phyloP scores from a whole-genome alignment of 2,888 invertebrate species.

The Brenthis hecate region DNA sequence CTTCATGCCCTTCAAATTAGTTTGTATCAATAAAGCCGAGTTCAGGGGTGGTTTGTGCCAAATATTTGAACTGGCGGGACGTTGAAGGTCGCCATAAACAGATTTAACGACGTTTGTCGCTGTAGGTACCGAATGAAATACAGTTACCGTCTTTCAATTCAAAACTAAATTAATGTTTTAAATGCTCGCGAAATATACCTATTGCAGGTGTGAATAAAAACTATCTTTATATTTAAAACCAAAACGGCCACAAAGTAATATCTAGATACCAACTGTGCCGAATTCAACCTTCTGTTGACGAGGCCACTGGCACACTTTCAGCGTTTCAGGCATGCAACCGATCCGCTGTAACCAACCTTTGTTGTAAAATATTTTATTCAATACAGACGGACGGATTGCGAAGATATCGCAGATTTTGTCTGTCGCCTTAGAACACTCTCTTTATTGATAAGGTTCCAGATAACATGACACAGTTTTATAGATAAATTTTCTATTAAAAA shows the following conservation, averaged over 20 bases:
- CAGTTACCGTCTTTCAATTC: not conserved
- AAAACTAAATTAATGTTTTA: constrained; percentile 7
- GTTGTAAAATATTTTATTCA: constrained; percentile 30
- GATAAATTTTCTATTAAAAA: constrained; percentile 17
- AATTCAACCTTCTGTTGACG: constrained; percentile 46
- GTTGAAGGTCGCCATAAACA: constrained; percentile 42
- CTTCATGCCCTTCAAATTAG: constrained; percentile 13
- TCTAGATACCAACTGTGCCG: not conserved
- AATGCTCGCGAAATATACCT: constrained; percentile 30
- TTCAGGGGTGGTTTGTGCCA: constrained; percentile 36
- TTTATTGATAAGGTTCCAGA: constrained; percentile 1
- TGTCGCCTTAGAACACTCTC: not conserved
- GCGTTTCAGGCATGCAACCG: constrained; percentile 54
- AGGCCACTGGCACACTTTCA: constrained; percentile 64
- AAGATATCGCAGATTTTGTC: constrained; percentile 14
- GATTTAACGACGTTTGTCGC: constrained; percentile 40
- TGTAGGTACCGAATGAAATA: constrained; percentile 4
- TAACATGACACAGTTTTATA: constrained; percentile 14
- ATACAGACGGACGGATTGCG: constrained; percentile 22
- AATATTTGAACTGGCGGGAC: constrained; percentile 46
- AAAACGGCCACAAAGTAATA: not conserved
- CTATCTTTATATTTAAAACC: not conserved
- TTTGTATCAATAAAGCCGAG: constrained; percentile 27
- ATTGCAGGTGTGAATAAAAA: too few species aligned
- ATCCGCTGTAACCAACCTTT: constrained; percentile 40